phyloP scores from a whole-genome alignment of 2,113 vertebrate species.

The Apteryx mantelli region DNA sequence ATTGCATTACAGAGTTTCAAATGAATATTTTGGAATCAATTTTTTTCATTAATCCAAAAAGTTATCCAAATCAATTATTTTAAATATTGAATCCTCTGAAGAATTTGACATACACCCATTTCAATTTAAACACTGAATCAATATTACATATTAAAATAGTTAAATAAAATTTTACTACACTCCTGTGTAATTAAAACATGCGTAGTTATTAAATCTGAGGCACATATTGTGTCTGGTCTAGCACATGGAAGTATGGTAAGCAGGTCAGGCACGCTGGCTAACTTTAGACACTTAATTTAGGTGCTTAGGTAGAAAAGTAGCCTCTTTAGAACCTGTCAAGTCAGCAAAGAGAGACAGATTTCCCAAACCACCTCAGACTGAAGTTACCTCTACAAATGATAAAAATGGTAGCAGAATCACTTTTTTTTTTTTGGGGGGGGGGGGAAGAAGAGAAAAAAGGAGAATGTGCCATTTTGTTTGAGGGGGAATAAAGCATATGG shows the following conservation, averaged over 20 bases:
- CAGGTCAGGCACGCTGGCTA: neutral
- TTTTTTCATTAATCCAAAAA: neutral
- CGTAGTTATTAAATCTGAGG: neutral
- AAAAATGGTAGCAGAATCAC: neutral
- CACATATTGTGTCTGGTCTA: neutral
- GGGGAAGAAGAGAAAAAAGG: neutral
- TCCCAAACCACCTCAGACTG: accelerated
- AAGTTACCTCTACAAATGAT: neutral
- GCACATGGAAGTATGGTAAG: neutral
- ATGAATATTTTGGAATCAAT: neutral
- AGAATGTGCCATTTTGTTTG: neutral
- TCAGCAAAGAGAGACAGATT: neutral
- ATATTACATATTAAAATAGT: neutral
- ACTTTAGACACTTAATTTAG: neutral
- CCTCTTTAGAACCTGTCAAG: neutral
- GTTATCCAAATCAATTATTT: neutral
- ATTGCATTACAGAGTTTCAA: neutral
- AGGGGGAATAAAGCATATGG: neutral
- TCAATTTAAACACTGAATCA: neutral
- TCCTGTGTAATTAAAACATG: neutral
- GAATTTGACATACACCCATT: neutral
- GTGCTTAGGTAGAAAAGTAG: neutral
- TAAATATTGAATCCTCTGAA: neutral
- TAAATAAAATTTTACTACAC: neutral
- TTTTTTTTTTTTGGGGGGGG: neutral